Conservation (phyloP, 2,113 vertebrate genomes). For the Myotis lucifugus region DNA sequence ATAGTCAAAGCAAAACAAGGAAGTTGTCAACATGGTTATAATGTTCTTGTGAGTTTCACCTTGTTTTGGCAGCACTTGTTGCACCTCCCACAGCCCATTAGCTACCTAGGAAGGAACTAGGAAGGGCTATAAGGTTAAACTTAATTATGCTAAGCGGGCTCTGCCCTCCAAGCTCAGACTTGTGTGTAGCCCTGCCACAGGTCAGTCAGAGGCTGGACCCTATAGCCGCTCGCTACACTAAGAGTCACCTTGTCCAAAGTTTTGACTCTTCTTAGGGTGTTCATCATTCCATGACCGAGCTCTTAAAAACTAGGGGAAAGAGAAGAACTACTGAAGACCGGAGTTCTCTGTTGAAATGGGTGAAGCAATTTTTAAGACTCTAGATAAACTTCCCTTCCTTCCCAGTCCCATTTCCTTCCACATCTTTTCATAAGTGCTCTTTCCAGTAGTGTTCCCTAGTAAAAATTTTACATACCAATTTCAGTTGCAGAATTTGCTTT, state of each 20-base stretch:
- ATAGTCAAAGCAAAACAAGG: too few relatives aligned
- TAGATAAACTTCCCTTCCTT: not conserved
- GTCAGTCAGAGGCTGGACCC: too few relatives aligned
- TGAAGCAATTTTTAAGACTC: not conserved
- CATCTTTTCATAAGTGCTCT: not conserved
- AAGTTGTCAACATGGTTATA: too few relatives aligned
- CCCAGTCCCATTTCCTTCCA: not conserved
- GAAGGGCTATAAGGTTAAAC: too few relatives aligned
- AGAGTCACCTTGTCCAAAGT: not conserved
- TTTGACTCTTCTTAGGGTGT: not conserved
- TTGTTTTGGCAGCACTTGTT: too few relatives aligned
- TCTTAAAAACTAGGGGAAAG: not conserved
- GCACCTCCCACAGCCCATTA: too few relatives aligned
- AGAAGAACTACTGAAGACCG: not conserved
- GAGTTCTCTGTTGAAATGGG: not conserved
- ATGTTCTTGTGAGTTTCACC: too few relatives aligned
- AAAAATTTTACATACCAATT: not conserved
- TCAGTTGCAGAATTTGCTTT: not conserved
- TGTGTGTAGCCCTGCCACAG: too few relatives aligned
- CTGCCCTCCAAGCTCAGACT: too few relatives aligned
- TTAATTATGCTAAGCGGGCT: too few relatives aligned
- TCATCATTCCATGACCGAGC: not conserved
- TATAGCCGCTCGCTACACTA: too few relatives aligned
- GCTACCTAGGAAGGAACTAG: too few relatives aligned
- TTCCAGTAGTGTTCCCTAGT: not conserved